phyloP scores from a whole-genome alignment of 37 sponge, comb jelly and placozoan genomes.

The Eunapius fragilis region DNA sequence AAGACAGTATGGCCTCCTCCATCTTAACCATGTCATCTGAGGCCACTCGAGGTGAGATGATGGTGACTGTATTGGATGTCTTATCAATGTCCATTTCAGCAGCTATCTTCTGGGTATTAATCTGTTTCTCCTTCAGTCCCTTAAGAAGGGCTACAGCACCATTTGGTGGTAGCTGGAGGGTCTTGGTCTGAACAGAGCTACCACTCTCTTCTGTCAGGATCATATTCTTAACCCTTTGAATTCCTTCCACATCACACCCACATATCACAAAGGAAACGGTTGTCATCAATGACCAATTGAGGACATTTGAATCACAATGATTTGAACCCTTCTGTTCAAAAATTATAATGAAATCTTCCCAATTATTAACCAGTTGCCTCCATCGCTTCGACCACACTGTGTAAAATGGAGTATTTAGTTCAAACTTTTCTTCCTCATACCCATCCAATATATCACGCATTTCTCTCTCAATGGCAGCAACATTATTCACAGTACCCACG shows the following conservation, averaged over 20 bases:
- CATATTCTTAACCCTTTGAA: slow-evolving; percentile 13
- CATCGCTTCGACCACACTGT: slow-evolving; percentile 47
- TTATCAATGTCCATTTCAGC: slow-evolving; percentile 4
- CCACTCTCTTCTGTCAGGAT: slow-evolving; percentile 33
- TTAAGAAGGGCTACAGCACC: slow-evolving; percentile 2
- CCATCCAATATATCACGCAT: slow-evolving; percentile 1
- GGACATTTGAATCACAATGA: background rate
- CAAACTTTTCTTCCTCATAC: slow-evolving; percentile 3
- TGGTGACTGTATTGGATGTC: slow-evolving; percentile 5
- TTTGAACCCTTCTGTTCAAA: background rate
- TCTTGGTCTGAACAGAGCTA: background rate
- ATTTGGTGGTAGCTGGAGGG: background rate
- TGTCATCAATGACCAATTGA: background rate
- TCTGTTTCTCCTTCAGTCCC: slow-evolving; percentile 21
- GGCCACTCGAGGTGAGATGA: slow-evolving; percentile 10
- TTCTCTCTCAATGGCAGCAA: slow-evolving; percentile 11
- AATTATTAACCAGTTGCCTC: slow-evolving; percentile 25
- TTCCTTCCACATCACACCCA: background rate
- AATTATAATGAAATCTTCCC: slow-evolving; percentile 6
- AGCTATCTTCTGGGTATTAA: background rate
- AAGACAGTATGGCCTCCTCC: slow-evolving; percentile 29
- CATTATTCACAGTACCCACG: slow-evolving; percentile 27
- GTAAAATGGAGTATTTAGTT: background rate
- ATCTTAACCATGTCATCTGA: slow-evolving; percentile 34
- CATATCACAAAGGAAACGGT: background rate